Percentiles rank a stretch among this genome's conserved stretches.
These are phyloP conservation scores for Lota lota DNA, from an alignment of 2,113 vertebrate genomes.

Conservation along the genomic window DNA sequence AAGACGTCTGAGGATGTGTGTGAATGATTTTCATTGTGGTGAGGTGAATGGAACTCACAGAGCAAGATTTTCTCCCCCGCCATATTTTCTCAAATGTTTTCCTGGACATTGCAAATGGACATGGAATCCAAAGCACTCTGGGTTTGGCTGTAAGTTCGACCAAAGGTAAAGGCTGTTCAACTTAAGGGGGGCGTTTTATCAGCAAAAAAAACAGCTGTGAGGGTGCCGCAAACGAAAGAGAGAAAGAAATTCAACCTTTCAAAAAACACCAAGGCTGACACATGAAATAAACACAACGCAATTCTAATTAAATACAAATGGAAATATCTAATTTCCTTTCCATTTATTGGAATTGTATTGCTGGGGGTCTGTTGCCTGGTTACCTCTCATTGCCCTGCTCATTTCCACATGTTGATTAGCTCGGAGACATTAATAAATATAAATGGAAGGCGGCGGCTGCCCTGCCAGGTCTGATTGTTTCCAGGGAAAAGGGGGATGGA, in stretches of 20 bases:
- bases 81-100: no score
- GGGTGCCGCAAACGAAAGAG: not conserved
- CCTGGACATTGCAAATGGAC: no score
- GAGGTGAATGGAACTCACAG: no score
- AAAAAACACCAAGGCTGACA: conserved; percentile 34
- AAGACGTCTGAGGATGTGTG: no score
- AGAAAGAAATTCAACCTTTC: conserved; percentile 21
- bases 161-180: no score
- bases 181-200: not conserved
- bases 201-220: not conserved
- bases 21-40: no score
- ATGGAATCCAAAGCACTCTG: no score
- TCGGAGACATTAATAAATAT: conserved; percentile 54
- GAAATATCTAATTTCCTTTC: conserved; percentile 68
- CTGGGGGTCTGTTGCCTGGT: conserved; percentile 55
- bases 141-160: no score
- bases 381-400: conserved; percentile 63
- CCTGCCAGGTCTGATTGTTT: conserved; percentile 48
- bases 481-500: not conserved
- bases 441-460: conserved; percentile 38
- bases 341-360: conserved; percentile 66
- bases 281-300: conserved; percentile 55
- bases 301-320: conserved; percentile 69
- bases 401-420: conserved; percentile 63
- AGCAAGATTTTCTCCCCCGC: no score